These are phyloP conservation scores for Dendronephthya gigantea DNA, from an alignment of 64 coral and sea anemone genomes.

Conservation along the genomic window DNA sequence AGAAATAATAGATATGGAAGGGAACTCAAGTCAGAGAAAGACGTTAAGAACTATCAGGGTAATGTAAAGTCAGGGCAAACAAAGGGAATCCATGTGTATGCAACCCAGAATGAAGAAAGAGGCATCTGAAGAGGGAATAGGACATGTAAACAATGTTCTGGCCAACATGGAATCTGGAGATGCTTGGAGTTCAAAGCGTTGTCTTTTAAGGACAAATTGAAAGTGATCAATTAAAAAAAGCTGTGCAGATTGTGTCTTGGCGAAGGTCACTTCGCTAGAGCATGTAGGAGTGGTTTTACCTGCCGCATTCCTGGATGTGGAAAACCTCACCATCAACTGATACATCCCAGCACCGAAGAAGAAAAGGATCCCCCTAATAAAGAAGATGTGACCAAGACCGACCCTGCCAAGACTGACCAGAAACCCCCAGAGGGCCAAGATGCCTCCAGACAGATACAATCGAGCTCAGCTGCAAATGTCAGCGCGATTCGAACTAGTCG, in stretches of 20 bases:
- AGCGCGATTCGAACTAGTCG: not conserved
- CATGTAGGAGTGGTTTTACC: conserved; percentile 43
- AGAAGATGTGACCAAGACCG: not conserved
- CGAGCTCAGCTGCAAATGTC: no score
- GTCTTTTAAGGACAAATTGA: conserved; percentile 31
- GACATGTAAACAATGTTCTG: conserved; percentile 36
- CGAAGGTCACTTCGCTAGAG: conserved; percentile 46
- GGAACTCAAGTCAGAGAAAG: not conserved
- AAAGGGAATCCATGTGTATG: not conserved
- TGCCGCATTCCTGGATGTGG: conserved; percentile 37
- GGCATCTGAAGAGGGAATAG: not conserved
- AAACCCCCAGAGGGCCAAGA: not conserved
- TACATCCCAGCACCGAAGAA: not conserved
- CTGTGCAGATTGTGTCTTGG: conserved; percentile 41
- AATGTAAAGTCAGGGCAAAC: not conserved
- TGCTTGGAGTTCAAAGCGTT: conserved; percentile 43
- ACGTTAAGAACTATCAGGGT: not conserved
- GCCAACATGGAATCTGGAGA: conserved; percentile 44
- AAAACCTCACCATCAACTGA: conserved; percentile 41
- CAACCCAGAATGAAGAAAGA: conserved; percentile 17
- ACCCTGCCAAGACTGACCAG: not conserved
- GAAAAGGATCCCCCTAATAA: not conserved
- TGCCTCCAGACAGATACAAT: not conserved
- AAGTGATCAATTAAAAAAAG: conserved; percentile 34
- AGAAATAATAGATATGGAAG: conserved; percentile 11